Conservation (phyloP, 1,140 invertebrate species). For the Akabosia matsudoensis region DNA sequence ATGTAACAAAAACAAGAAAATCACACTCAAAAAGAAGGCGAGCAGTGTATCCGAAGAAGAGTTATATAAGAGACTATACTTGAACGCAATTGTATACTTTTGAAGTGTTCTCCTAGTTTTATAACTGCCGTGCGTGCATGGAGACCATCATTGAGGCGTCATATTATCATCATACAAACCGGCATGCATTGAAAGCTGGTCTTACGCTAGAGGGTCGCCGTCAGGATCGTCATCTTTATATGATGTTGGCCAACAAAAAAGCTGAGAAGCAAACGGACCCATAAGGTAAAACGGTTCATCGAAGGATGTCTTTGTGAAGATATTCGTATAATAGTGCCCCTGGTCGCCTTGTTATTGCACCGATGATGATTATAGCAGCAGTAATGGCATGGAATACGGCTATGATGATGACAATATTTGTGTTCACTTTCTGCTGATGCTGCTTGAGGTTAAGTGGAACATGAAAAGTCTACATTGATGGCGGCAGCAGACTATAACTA, state of each 20-base stretch:
- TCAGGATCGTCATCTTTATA: not conserved
- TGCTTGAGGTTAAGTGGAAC: not conserved
- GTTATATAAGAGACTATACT: not conserved
- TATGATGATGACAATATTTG: conserved; percentile 5
- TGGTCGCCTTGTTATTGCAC: conserved; percentile 3
- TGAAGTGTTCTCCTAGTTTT: not conserved
- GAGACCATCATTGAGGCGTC: no score
- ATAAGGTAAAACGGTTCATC: no score
- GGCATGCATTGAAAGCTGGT: no score
- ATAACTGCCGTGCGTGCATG: not conserved
- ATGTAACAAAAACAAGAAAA: not conserved
- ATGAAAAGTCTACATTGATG: not conserved
- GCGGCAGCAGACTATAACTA: no score
- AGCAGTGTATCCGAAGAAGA: not conserved
- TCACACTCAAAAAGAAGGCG: not conserved
- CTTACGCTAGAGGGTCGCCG: no score
- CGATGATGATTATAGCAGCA: conserved; percentile 6
- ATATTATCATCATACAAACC: no score
- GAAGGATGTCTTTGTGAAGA: not conserved
- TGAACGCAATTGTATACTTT: not conserved
- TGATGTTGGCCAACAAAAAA: not conserved
- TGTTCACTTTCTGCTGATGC: not conserved
- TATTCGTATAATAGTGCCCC: not conserved
- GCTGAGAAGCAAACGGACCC: not conserved
- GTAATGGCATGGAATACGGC: conserved; percentile 2